Conservation (phyloP, 1,140 invertebrate species). For the Pseudomyrmex dendroicus region DNA sequence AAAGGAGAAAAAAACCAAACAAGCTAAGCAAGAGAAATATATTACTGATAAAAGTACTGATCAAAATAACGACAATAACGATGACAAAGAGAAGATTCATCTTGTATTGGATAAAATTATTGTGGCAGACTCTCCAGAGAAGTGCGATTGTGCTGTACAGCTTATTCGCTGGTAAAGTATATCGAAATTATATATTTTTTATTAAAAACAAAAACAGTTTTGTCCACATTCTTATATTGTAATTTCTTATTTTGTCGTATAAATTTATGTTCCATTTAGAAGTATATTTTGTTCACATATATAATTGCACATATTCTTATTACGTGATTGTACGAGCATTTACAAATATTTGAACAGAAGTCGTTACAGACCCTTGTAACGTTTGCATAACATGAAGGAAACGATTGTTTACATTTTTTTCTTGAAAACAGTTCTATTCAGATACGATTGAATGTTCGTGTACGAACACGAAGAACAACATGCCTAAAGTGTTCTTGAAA, state of each 20-base stretch:
- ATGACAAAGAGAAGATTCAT: constrained; percentile 67
- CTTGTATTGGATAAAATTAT: constrained; percentile 79
- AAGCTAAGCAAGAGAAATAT: constrained; percentile 33
- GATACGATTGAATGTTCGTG: too few species aligned
- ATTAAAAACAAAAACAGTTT: too few species aligned
- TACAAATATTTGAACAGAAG: not conserved
- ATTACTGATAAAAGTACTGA: constrained; percentile 24
- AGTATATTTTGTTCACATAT: not conserved
- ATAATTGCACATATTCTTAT: not conserved
- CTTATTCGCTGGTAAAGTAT: constrained; percentile 80
- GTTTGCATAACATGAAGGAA: not conserved
- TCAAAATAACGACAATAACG: constrained; percentile 38
- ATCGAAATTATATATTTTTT: not conserved
- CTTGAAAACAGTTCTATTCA: not conserved
- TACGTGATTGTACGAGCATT: not conserved
- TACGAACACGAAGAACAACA: not conserved
- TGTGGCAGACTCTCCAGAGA: constrained; percentile 81
- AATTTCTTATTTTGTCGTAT: too few species aligned
- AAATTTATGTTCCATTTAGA: too few species aligned
- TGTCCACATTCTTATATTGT: too few species aligned
- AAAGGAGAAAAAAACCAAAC: constrained; percentile 32
- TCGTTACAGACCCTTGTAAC: not conserved
- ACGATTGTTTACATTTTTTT: constrained; percentile 51
- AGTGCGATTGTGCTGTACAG: constrained; percentile 82
- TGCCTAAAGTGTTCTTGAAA: constrained; percentile 18